Evolutionary conservation across 2,113 vertebrate species (phyloP), one percentile per base, ranked within the genome.

Genomic region (Camelus bactrianus): DNA sequence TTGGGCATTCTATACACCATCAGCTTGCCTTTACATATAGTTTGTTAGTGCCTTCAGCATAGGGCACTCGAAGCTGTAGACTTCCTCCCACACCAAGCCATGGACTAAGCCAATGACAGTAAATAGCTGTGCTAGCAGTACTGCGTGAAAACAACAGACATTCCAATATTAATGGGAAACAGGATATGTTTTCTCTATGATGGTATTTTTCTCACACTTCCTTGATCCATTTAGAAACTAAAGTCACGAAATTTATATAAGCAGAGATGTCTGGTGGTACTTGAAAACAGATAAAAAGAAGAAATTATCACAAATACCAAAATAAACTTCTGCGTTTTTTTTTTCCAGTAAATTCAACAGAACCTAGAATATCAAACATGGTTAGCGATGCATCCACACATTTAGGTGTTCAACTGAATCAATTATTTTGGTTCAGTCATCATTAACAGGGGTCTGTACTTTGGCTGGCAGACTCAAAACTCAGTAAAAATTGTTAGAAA

Each of bases 171-270:
- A 91, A 76, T 6, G 5, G 15, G 28, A 89, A 86, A 62, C 67
- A 87, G 67, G 56, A 56, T 28, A 9, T 56, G 60, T 75, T 91
- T 95, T 80, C 38, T 75, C 52, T 48, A 8, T 20, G 73, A 67
- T 24, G n/a, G 54, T 15, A 89, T 52, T 83, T 93, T 92, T 90
- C 38, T 95, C 58, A 92, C 81, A 77, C 50, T 92, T 86, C 65
- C 35, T 79, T 97, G 52, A n/a, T 93, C 79, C 73, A 91, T 60
- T 96, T 72, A 91, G 80, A 97, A 97, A 84, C 83, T 79, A 46
- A 96, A 93, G 92, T 77, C 81, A 96, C 62, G 83, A 72, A 73
- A 95, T 28, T 91, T 69, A 89, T 28, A 77, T 54, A 91, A 92
- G 48, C 75, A 92, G 30, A 22, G 13, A 56, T 50, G 54, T 60